phyloP scores from a whole-genome alignment of 2,888 invertebrate species.

The Panzeria rudis region DNA sequence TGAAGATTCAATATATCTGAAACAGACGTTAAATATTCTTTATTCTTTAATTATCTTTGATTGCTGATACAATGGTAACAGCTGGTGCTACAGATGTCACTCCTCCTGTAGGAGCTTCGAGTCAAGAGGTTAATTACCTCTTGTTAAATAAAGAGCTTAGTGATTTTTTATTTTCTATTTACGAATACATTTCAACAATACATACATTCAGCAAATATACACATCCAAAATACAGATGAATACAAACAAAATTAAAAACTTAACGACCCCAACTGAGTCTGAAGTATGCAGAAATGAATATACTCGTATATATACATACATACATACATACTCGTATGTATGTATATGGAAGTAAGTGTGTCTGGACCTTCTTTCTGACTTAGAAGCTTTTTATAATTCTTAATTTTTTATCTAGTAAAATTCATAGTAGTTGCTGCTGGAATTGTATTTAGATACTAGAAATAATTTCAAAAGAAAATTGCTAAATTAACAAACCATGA shows the following conservation, averaged over 20 bases:
- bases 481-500: constrained; percentile 65
- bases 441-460: constrained; percentile 36
- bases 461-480: constrained; percentile 65
- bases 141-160: constrained; percentile 46
- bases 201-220: not conserved
- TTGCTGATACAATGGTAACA: no score
- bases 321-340: no score
- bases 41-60: constrained; percentile 49
- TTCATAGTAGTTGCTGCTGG: constrained; percentile 9
- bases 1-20: no score
- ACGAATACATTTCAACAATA: constrained; percentile 28
- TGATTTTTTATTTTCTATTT: constrained; percentile 15
- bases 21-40: constrained; percentile 44
- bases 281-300: constrained; percentile 25
- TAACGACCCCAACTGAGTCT: constrained; percentile 23
- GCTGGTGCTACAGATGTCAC: constrained; percentile 22
- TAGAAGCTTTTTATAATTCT: not conserved
- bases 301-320: no score
- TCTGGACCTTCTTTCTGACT: constrained; percentile 40
- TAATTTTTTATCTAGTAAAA: not conserved
- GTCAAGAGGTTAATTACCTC: constrained; percentile 62
- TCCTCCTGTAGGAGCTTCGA: constrained; percentile 20
- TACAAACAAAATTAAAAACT: not conserved
- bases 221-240: no score
- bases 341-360: not conserved